Base-by-base conservation (phyloP, 2,797 vertebrate genomes). In the Coregonus sp. region DNA sequence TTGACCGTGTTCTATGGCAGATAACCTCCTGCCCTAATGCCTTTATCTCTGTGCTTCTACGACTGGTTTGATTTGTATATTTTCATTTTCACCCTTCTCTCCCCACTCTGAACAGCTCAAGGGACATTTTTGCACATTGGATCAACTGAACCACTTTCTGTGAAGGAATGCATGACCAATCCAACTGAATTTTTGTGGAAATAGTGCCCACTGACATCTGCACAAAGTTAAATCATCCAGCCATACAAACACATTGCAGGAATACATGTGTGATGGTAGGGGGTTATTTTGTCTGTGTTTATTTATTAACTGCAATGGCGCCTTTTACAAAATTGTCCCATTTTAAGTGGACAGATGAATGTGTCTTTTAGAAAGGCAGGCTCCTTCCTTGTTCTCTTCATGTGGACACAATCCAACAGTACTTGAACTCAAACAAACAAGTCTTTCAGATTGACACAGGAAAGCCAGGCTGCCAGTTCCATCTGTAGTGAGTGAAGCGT, bases 351-450 rank as follows among this genome's bases (percentile, higher is more conserved):
- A 92, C 91, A 90, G 89, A 90, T 91, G 83, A 92, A 90, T 89
- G 85, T 93, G 92, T 94, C 91, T 94, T 94, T 94, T 92, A 91
- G 89, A 94, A 94, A 94, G 91, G 91, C 92, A 91, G 90, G 89
- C 84, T 87, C 82, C 85, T 85, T 89, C 67, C 81, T 86, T 89
- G 14, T 89, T 90, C 86, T 86, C 83, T 86, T 87, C 75, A 81
- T 86, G 83, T 86, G 90, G 89, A 93, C 77, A 61, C 81, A 67
- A 80, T 93, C 89, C 91, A 93, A 76, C 83, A 83, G 86, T 88
- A 92, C 92, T 94, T 91, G 84, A 92, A 86, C 78, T 84, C 89
- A 91, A 93, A 92, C 84, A 84, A 88, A 84, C 85, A 65, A 65
- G 81, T 81, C 81, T 81, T 94, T 47, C 40, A 47, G 40, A 47